Percentiles rank a stretch among this genome's conserved stretches.
Conservation (phyloP, 2,113 vertebrate genomes). For the Petaurus breviceps region DNA sequence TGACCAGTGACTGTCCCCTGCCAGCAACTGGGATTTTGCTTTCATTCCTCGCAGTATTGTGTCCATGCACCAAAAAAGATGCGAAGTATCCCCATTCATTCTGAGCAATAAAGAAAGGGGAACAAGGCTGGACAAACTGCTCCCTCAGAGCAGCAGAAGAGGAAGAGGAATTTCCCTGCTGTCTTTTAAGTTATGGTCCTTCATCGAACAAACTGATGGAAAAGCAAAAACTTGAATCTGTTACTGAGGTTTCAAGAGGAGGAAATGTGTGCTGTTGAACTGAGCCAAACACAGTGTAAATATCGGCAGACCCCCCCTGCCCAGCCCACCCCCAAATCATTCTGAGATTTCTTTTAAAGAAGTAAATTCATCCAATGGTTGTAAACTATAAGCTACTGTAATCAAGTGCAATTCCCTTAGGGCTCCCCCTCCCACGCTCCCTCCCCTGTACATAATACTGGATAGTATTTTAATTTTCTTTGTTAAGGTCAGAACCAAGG, state of each 20-base stretch:
- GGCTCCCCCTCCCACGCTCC: neutral
- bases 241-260: slow-evolving; percentile 81
- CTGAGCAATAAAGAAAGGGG: slow-evolving; percentile 53
- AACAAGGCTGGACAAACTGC: slow-evolving; percentile 28
- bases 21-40: slow-evolving; percentile 52
- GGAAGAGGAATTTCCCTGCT: slow-evolving; percentile 58
- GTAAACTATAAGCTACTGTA: slow-evolving; percentile 85
- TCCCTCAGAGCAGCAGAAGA: slow-evolving; percentile 57
- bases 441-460: slow-evolving; percentile 82
- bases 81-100: slow-evolving; percentile 60
- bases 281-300: slow-evolving; percentile 87
- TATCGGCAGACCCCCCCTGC: slow-evolving; percentile 74
- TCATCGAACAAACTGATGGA: slow-evolving; percentile 74
- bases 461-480: slow-evolving; percentile 67
- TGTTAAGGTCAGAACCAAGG: slow-evolving; percentile 79
- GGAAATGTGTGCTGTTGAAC: slow-evolving; percentile 81
- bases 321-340: slow-evolving; percentile 43
- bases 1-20: fast-evolving
- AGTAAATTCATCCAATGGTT: slow-evolving; percentile 87
- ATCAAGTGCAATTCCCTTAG: slow-evolving; percentile 87
- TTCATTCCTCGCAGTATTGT: slow-evolving; percentile 80
- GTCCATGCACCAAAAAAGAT: slow-evolving; percentile 66
- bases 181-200: slow-evolving; percentile 67
- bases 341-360: slow-evolving; percentile 86
- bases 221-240: slow-evolving; percentile 82